Evolutionary conservation across 2,797 vertebrate species (phyloP).

Genomic region (Falco peregrinus): DNA sequence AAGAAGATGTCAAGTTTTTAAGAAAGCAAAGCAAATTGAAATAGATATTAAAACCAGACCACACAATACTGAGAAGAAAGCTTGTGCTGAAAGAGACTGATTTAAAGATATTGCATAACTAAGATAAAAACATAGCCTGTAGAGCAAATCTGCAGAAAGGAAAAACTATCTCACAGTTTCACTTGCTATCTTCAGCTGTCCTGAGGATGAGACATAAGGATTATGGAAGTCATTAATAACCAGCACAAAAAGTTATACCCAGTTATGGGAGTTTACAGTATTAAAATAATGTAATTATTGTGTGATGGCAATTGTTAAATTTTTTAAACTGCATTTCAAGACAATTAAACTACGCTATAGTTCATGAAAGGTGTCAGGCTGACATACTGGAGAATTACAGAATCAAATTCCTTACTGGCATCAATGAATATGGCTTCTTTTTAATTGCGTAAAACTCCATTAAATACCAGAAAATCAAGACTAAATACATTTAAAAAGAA

Average conservation of each 20-base stretch:
- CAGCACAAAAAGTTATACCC: background rate
- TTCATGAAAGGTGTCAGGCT: background rate
- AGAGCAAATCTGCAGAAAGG: background rate
- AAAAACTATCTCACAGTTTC: background rate
- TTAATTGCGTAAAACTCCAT: background rate
- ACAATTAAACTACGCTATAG: background rate
- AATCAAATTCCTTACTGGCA: background rate
- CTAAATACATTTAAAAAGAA: no score
- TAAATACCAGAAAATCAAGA: no score
- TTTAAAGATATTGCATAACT: background rate
- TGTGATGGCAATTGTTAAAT: background rate
- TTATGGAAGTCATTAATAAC: background rate
- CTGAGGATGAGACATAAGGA: background rate
- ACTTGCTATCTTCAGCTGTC: background rate
- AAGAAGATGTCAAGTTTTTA: background rate
- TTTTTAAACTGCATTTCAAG: background rate
- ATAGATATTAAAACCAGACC: background rate
- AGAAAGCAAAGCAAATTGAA: background rate
- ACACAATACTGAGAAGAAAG: background rate
- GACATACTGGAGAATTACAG: background rate
- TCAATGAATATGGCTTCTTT: background rate
- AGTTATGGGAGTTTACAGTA: background rate
- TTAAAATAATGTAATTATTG: background rate
- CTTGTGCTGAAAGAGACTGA: background rate
- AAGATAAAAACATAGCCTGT: background rate